Evolutionary conservation across 2,797 vertebrate species (phyloP).

Genomic region (Rhinoraja longicauda): DNA sequence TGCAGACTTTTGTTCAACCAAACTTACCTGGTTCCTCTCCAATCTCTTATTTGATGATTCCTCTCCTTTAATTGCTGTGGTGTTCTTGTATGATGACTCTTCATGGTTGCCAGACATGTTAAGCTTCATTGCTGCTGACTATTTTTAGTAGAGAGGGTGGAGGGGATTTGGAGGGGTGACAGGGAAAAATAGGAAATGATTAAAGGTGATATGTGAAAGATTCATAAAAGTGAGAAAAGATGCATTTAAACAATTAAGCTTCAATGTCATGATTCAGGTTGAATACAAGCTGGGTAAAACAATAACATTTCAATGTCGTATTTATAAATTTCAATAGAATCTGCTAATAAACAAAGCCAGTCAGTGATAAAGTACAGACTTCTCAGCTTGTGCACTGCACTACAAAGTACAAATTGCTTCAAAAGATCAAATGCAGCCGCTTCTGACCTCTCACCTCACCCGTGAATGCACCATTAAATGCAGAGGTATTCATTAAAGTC

Average conservation of each 20-base stretch:
- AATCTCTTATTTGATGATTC: constrained; percentile 22
- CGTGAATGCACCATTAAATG: too few relatives aligned
- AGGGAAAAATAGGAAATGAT: background rate
- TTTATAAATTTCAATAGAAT: background rate
- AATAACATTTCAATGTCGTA: background rate
- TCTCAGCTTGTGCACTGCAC: too few relatives aligned
- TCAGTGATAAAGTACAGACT: too few relatives aligned
- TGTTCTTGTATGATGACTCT: background rate
- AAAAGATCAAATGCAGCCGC: too few relatives aligned
- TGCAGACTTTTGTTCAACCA: background rate
- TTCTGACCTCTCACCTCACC: too few relatives aligned
- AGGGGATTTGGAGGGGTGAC: background rate
- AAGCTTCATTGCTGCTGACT: constrained; percentile 34
- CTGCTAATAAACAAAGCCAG: background rate
- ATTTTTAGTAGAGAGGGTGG: background rate
- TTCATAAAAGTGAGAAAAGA: background rate
- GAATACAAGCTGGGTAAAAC: background rate
- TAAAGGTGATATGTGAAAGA: background rate
- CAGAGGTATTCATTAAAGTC: too few relatives aligned
- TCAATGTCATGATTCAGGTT: background rate
- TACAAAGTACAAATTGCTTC: too few relatives aligned
- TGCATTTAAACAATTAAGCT: background rate
- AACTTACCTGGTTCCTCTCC: constrained; percentile 23
- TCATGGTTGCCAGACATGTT: constrained; percentile 19
- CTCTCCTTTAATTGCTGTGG: constrained; percentile 17